Conservation (phyloP, 2,113 vertebrate genomes). For the Chaenocephalus aceratus region DNA sequence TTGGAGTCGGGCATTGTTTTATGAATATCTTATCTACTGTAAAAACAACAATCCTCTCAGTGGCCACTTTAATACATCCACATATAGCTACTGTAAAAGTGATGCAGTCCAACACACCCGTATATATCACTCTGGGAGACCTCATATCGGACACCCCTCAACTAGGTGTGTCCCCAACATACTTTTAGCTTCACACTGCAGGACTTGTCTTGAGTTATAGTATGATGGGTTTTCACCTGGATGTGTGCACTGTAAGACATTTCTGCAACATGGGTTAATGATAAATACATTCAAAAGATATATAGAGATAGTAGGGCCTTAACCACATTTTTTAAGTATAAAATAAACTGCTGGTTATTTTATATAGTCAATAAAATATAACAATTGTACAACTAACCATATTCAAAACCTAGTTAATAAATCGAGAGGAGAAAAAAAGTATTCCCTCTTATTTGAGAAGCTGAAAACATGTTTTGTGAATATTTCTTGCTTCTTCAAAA, state of each 20-base stretch:
- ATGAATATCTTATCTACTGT: conserved; percentile 14
- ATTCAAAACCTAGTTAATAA: background rate
- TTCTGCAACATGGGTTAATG: background rate
- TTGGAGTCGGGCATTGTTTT: background rate
- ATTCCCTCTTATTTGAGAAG: background rate
- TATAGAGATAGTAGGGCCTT: background rate
- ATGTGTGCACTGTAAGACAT: background rate
- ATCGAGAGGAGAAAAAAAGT: background rate
- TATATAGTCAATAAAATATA: background rate
- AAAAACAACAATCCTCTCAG: background rate
- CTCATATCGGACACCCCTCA: background rate
- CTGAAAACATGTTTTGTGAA: background rate
- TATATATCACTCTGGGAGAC: background rate
- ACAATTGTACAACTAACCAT: background rate
- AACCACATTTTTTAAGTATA: background rate
- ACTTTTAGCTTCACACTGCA: background rate
- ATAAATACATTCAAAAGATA: background rate
- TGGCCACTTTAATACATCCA: background rate
- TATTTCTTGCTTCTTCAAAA: too few relatives aligned
- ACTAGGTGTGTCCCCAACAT: background rate
- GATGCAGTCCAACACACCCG: background rate
- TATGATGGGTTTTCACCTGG: background rate
- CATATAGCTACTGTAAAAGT: background rate
- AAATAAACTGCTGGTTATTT: background rate
- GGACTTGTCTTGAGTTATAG: background rate